A percentile compares a stretch with the other conserved stretches of the same genome.
Conservation (phyloP, 2,888 invertebrate genomes). For the Saturnia japonica region DNA sequence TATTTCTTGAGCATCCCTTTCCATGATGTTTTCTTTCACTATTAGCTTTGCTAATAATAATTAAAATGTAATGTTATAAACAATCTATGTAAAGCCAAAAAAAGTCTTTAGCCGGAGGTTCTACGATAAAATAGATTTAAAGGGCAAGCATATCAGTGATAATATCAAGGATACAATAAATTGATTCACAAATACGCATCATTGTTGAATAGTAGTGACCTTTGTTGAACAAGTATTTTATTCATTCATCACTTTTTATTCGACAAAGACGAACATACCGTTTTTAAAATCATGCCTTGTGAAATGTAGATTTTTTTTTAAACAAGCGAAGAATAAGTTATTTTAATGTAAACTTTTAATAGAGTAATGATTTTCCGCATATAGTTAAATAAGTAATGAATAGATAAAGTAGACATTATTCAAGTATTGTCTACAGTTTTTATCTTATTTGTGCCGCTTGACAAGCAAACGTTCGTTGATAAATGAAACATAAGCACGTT, state of each 20-base stretch:
- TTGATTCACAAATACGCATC: neutral
- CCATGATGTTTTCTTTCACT: neutral
- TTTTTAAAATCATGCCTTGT: neutral
- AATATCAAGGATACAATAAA: neutral
- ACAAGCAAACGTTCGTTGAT: slow-evolving; percentile 47
- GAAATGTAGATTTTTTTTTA: neutral
- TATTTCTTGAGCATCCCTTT: neutral
- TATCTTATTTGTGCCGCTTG: slow-evolving; percentile 29
- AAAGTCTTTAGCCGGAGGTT: neutral
- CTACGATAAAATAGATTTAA: neutral
- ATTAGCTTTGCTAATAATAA: neutral
- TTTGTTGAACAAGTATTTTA: neutral
- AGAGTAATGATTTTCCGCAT: neutral
- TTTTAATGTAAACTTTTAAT: slow-evolving; percentile 1
- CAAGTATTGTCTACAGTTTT: slow-evolving; percentile 8
- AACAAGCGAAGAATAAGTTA: neutral
- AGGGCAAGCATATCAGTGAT: neutral
- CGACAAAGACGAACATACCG: slow-evolving; percentile 6
- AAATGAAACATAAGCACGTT: slow-evolving; percentile 45
- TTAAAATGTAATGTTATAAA: neutral
- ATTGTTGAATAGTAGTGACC: neutral
- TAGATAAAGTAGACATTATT: slow-evolving; percentile 14
- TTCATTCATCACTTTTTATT: slow-evolving; percentile 1
- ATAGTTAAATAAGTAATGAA: neutral
- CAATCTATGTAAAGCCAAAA: neutral